Percentiles rank a stretch among this genome's conserved stretches.
These are phyloP conservation scores for Lottia scabra DNA, from an alignment of 2,888 invertebrate genomes.

Conservation along the genomic window DNA sequence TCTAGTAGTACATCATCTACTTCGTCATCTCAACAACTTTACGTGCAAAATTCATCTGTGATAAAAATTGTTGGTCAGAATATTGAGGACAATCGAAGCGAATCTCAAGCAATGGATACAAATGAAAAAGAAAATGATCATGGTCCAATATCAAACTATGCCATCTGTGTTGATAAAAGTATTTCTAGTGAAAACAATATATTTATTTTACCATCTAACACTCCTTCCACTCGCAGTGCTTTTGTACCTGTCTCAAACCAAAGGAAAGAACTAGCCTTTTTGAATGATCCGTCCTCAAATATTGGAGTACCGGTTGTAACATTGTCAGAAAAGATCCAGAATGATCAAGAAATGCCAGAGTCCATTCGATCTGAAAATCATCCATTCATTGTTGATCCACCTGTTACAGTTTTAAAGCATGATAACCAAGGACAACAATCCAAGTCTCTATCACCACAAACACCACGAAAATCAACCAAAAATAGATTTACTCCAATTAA, in stretches of 20 bases:
- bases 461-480: slow-evolving; percentile 38
- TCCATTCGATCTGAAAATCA: neutral
- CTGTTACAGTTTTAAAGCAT: neutral
- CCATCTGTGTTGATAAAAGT: slow-evolving; percentile 7
- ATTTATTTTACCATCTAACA: slow-evolving; percentile 20
- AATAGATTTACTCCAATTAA: slow-evolving; percentile 57
- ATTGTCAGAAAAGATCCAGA: slow-evolving; percentile 1
- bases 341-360: slow-evolving; percentile 1
- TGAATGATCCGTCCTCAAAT: neutral
- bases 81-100: slow-evolving; percentile 2
- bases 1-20: neutral
- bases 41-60: slow-evolving; percentile 20
- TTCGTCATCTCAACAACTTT: neutral
- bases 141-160: neutral
- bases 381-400: neutral
- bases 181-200: slow-evolving; percentile 4
- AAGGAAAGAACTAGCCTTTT: slow-evolving; percentile 8
- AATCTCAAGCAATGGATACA: neutral
- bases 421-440: neutral
- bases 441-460: slow-evolving; percentile 29
- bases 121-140: neutral
- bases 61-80: slow-evolving; percentile 9
- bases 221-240: slow-evolving; percentile 51
- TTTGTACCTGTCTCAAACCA: slow-evolving; percentile 58
- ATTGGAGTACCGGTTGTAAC: neutral